These are phyloP conservation scores for Athetis lepigone DNA, from an alignment of 2,888 invertebrate genomes.

Conservation along the genomic window DNA sequence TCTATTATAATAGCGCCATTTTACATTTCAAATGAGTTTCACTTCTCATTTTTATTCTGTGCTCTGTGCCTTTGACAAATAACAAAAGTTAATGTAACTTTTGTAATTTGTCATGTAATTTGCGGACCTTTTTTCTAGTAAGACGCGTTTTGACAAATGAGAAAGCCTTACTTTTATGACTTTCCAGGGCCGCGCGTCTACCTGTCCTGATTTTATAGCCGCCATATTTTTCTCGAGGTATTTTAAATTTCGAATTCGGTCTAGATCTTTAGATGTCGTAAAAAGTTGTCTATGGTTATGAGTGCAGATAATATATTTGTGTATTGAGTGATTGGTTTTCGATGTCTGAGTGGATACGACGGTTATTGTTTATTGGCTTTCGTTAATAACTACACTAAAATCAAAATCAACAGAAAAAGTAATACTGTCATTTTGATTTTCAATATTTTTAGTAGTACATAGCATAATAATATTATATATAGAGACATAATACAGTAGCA, in stretches of 20 bases:
- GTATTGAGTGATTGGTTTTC: conserved; percentile 2
- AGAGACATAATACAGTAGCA: too few relatives aligned
- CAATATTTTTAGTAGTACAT: too few relatives aligned
- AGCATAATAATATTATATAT: too few relatives aligned
- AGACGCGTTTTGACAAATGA: conserved; percentile 67
- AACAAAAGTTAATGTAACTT: conserved; percentile 27
- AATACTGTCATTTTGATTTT: too few relatives aligned
- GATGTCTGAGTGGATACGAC: not conserved
- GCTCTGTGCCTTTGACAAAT: conserved; percentile 1
- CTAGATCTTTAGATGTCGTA: conserved; percentile 28
- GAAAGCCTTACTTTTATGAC: conserved; percentile 59
- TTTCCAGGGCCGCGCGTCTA: conserved; percentile 7
- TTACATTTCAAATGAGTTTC: not conserved
- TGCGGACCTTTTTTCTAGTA: conserved; percentile 62
- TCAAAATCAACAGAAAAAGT: too few relatives aligned
- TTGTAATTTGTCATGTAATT: conserved; percentile 63
- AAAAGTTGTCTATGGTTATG: conserved; percentile 13
- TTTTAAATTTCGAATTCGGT: conserved; percentile 27
- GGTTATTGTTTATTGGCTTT: not conserved
- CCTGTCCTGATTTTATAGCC: conserved; percentile 21
- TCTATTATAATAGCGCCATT: not conserved
- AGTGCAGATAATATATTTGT: not conserved
- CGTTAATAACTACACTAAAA: too few relatives aligned
- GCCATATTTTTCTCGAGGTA: conserved; percentile 25
- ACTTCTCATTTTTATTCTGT: not conserved